Conservation (phyloP, 2,113 vertebrate species). For the Tringa solitaria region DNA sequence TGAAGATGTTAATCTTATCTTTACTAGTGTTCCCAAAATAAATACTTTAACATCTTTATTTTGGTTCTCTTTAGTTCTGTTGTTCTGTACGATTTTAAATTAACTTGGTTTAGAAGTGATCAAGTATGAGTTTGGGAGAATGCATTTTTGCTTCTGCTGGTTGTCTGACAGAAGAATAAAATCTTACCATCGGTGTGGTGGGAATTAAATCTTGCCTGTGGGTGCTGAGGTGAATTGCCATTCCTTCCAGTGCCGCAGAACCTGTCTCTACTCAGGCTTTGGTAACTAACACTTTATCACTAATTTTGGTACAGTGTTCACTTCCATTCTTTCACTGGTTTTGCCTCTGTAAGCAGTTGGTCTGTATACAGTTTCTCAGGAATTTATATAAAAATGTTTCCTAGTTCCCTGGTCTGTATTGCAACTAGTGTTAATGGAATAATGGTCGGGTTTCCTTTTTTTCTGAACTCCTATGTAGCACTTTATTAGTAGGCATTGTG, state of each 20-base stretch:
- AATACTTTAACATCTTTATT: neutral
- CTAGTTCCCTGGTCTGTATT: neutral
- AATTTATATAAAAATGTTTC: neutral
- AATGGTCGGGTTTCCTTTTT: neutral
- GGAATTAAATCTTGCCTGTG: neutral
- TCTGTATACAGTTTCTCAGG: neutral
- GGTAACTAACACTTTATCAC: neutral
- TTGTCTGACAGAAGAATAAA: neutral
- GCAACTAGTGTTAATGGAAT: neutral
- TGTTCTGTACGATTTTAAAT: neutral
- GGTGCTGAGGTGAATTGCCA: neutral
- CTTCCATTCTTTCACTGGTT: neutral
- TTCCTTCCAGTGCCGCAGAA: neutral
- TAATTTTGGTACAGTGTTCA: neutral
- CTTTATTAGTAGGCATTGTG: neutral
- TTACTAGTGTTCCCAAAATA: constrained; percentile 8
- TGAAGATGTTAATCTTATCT: neutral
- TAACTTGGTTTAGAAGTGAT: neutral
- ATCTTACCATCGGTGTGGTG: neutral
- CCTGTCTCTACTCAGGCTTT: neutral
- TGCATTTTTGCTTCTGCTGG: neutral
- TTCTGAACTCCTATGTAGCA: neutral
- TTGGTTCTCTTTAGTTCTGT: neutral
- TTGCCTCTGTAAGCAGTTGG: neutral
- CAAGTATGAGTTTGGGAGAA: neutral